phyloP scores from a whole-genome alignment of 2,888 invertebrate species.

The Lasioglossum figueresi region DNA sequence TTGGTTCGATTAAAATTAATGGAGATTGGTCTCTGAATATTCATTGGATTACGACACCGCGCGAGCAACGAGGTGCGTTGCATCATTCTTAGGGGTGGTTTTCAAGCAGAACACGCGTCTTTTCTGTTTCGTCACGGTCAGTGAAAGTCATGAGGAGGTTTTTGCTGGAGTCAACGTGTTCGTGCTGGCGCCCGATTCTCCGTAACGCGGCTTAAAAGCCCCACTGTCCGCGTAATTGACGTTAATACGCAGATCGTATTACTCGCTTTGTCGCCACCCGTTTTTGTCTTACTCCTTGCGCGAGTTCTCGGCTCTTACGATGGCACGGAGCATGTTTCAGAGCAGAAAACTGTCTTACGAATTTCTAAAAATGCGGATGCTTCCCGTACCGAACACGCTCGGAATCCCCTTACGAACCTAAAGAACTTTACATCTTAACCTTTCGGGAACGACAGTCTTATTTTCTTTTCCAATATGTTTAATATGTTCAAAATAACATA shows the following conservation, averaged over 20 bases:
- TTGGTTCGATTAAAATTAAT: neutral
- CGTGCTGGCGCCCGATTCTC: constrained; percentile 6
- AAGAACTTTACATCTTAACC: neutral
- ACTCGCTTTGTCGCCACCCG: constrained; percentile 16
- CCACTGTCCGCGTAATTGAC: constrained; percentile 25
- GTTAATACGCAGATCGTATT: constrained; percentile 37
- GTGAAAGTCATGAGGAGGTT: constrained; percentile 23
- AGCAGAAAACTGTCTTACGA: neutral
- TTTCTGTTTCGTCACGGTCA: constrained; percentile 40
- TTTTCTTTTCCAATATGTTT: too few relatives aligned
- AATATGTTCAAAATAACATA: too few relatives aligned
- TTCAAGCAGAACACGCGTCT: neutral
- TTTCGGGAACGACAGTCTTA: neutral
- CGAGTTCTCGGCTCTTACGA: neutral
- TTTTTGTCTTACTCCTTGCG: constrained; percentile 4
- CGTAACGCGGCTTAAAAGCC: constrained; percentile 2
- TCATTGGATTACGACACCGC: neutral
- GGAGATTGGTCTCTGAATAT: neutral
- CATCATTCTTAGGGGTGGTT: neutral
- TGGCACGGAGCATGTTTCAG: neutral
- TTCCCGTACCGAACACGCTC: neutral
- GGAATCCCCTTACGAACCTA: neutral
- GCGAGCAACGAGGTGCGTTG: neutral
- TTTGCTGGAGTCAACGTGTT: constrained; percentile 30
- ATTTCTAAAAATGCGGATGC: neutral